A percentile compares a stretch with the other conserved stretches of the same genome.
Evolutionary conservation across 2,888 invertebrate species (phyloP).

Genomic region (Strigamia maritima): DNA sequence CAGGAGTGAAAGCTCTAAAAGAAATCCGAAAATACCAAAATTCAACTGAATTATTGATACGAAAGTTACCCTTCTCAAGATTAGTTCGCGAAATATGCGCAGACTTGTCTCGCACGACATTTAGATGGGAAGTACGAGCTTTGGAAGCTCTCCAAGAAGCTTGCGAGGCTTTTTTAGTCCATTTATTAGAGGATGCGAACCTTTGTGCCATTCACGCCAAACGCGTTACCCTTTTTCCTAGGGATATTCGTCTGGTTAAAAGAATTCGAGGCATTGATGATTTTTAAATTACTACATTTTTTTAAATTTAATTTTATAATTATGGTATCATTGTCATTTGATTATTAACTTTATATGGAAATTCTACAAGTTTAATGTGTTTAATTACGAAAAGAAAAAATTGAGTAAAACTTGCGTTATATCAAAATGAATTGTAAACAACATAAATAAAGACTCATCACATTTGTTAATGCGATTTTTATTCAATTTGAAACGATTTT

Average conservation of each 20-base stretch:
- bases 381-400: too few relatives aligned
- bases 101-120: neutral
- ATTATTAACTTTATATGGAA: too few relatives aligned
- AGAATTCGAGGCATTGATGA: too few relatives aligned
- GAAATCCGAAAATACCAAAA: slow-evolving; percentile 39
- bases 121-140: slow-evolving; percentile 27
- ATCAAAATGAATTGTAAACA: too few relatives aligned
- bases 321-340: too few relatives aligned
- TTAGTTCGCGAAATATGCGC: slow-evolving; percentile 31
- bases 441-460: too few relatives aligned
- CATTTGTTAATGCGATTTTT: too few relatives aligned
- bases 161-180: slow-evolving; percentile 52
- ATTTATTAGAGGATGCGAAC: slow-evolving; percentile 57
- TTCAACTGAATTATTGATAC: neutral
- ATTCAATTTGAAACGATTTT: too few relatives aligned
- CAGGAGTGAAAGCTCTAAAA: slow-evolving; percentile 24
- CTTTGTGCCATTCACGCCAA: slow-evolving; percentile 57
- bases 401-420: too few relatives aligned
- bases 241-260: slow-evolving; percentile 55
- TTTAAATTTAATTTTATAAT: too few relatives aligned
- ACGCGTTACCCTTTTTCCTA: slow-evolving; percentile 56
- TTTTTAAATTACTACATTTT: too few relatives aligned
- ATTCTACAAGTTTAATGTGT: too few relatives aligned
- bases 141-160: slow-evolving; percentile 38
- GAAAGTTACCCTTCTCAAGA: slow-evolving; percentile 26